phyloP scores from a whole-genome alignment of 64 coral and sea anemone species.

The Actinia equina region DNA sequence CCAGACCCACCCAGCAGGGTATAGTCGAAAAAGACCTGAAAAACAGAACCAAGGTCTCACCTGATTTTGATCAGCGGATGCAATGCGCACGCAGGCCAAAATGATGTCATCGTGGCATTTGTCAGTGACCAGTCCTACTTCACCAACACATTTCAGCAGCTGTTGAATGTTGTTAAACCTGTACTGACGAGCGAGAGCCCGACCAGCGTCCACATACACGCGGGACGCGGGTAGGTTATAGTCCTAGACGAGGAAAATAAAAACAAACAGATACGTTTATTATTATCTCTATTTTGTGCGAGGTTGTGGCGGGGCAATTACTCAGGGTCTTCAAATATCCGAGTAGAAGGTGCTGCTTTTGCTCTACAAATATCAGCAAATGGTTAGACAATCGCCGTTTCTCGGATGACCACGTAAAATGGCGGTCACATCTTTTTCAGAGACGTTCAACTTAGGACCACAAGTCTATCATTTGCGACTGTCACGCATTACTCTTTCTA shows the following conservation, averaged over 20 bases:
- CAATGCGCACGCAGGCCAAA: conserved; percentile 76
- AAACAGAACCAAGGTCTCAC: conserved; percentile 13
- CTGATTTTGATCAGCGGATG: conserved; percentile 87
- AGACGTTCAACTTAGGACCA: no score
- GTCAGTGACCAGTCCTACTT: conserved; percentile 78
- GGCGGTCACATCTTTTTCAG: no score
- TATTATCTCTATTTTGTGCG: no score
- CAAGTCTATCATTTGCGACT: no score
- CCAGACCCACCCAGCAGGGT: no score
- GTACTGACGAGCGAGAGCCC: conserved; percentile 87
- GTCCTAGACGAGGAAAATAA: conserved; percentile 43
- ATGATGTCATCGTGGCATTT: conserved; percentile 94
- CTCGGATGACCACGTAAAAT: no score
- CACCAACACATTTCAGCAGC: conserved; percentile 61
- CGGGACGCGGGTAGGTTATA: conserved; percentile 79
- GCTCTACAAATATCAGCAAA: no score
- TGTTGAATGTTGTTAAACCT: conserved; percentile 83
- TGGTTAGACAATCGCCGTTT: no score
- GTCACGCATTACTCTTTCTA: no score
- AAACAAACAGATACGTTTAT: background rate
- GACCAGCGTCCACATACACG: conserved; percentile 82
- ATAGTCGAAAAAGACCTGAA: background rate
- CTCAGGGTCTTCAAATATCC: no score
- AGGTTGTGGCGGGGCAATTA: no score
- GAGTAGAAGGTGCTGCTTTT: no score